Evolutionary conservation across 2,113 vertebrate species (phyloP), one percentile per base, ranked within the genome.

Genomic region (Spheniscus mendiculus): DNA sequence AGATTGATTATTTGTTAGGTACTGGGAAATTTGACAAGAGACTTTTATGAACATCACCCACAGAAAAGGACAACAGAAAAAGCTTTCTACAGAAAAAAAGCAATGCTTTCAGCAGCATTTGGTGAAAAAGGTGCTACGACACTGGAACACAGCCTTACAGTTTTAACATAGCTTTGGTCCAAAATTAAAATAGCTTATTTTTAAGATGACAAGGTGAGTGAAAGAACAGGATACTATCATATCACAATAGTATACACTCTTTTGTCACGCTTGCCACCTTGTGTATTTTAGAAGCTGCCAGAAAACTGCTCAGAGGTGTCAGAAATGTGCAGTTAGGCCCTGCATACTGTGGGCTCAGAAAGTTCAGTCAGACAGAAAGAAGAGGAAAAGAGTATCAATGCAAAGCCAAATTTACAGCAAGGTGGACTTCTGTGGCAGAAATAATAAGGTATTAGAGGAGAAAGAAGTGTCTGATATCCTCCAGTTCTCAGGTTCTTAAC

Each of bases 361-460:
- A 66, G 25, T 42, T 85, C 16, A 8, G 49, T 14, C 17, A 61
- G 23, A 53, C 18, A 53, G 5, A 76, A 52, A 70, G 5, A 4
- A 66, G 0, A 5, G 8, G 4, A 29, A 12, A 4, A 15, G 32
- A 34, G 15, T 8, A 32, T 2, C 23, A 67, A 10, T 29, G 22
- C 9, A 83, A 5, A 62, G 9, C 12, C 62, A 45, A 15, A 70
- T 63, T 40, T 49, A 62, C 12, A 86, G 15, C 9, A 83, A 83
- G 27, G 21, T 49, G 7, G 18, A 58, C 17, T 53, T 58, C 0
- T 19, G 8, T 30, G 23, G n/a, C 42, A 89, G 29, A 61, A 32
- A 69, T n/a, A 32, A 69, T n/a, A 47, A 73, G 16, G 15, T 58
- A 72, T 40, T 9, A 69, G 21, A 61, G 34, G 26, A 55, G 7